These are phyloP conservation scores for Dendroctonus valens DNA, from an alignment of 1,140 invertebrate genomes.

Conservation along the genomic window DNA sequence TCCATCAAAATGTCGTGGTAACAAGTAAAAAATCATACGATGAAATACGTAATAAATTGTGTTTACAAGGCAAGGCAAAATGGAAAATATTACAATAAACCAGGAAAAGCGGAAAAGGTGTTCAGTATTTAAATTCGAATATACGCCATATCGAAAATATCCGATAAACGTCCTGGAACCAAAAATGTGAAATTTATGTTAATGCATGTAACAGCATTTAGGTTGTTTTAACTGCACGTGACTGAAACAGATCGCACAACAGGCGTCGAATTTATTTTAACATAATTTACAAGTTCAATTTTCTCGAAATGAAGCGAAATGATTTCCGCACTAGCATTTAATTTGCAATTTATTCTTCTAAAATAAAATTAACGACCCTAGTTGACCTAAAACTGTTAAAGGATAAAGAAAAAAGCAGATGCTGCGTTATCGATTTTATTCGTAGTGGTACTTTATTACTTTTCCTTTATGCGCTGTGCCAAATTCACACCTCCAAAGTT, in stretches of 20 bases:
- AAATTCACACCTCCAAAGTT: slow-evolving; percentile 37
- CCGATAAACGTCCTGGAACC: background rate
- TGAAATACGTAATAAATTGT: too few relatives aligned
- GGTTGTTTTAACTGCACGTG: slow-evolving; percentile 11
- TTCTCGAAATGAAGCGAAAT: slow-evolving; percentile 7
- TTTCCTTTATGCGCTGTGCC: slow-evolving; percentile 34
- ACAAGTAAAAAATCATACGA: too few relatives aligned
- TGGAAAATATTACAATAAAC: too few relatives aligned
- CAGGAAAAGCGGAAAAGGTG: slow-evolving; percentile 4
- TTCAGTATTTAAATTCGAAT: slow-evolving; percentile 10
- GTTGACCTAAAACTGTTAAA: slow-evolving; percentile 17
- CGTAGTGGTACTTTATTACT: slow-evolving; percentile 36
- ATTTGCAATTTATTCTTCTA: slow-evolving; percentile 3
- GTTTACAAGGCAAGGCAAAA: too few relatives aligned
- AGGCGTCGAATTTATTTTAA: slow-evolving; percentile 13
- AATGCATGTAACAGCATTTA: slow-evolving; percentile 14
- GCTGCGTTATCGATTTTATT: slow-evolving; percentile 36
- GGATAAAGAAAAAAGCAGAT: slow-evolving; percentile 31
- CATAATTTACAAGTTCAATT: slow-evolving; percentile 19
- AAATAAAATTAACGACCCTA: slow-evolving; percentile 18
- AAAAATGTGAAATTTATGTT: slow-evolving; percentile 24
- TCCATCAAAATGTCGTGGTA: too few relatives aligned
- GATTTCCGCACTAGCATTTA: slow-evolving; percentile 5
- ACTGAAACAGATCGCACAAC: slow-evolving; percentile 8
- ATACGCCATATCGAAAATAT: slow-evolving; percentile 5